These are phyloP conservation scores for Amphipyra berbera DNA, from an alignment of 2,888 invertebrate species.

Conservation along the genomic window DNA sequence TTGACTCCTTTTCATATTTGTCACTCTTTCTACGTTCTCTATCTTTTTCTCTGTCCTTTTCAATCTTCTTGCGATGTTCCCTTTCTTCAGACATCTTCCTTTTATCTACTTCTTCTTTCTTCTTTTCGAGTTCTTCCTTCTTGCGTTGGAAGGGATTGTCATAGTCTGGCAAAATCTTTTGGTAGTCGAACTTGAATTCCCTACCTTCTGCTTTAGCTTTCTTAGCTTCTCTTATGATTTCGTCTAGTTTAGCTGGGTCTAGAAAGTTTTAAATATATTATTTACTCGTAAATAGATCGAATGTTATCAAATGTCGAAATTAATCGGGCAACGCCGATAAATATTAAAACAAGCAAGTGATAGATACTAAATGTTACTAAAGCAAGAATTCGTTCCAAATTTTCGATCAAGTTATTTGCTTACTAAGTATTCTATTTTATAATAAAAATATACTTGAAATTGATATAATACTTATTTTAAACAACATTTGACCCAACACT, in stretches of 20 bases:
- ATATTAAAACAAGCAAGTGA: conserved; percentile 19
- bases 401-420: conserved; percentile 15
- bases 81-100: conserved; percentile 61
- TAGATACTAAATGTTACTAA: conserved; percentile 2
- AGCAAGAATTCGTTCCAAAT: conserved; percentile 1
- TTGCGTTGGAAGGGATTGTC: conserved; percentile 86
- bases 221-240: conserved; percentile 83
- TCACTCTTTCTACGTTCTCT: conserved; percentile 54
- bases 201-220: conserved; percentile 82
- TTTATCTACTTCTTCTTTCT: conserved; percentile 59
- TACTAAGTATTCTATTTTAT: background rate
- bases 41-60: conserved; percentile 37
- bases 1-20: conserved; percentile 58
- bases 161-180: conserved; percentile 82
- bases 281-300: background rate
- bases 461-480: background rate
- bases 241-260: conserved; percentile 83
- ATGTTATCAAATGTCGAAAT: too few relatives aligned
- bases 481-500: conserved; percentile 23
- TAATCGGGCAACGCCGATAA: background rate
- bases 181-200: conserved; percentile 84
- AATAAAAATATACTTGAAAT: background rate
- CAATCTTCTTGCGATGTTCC: conserved; percentile 41
- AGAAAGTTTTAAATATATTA: conserved; percentile 16
- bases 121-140: conserved; percentile 65